phyloP scores from a whole-genome alignment of 2,113 vertebrate genomes.

The Danio rerio region GRCz12tu NC_133199.1:43889001-43889500 shows the following conservation, averaged over 20 bases:
- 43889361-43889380: too few relatives aligned
- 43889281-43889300: slow-evolving; percentile 46
- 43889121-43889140: slow-evolving; percentile 42
- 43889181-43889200: slow-evolving; percentile 30
- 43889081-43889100: slow-evolving; percentile 51
- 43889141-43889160: neutral
- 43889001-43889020: too few relatives aligned
- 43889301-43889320: too few relatives aligned
- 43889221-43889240: neutral
- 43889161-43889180: slow-evolving; percentile 20
- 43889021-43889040: neutral
- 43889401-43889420: too few relatives aligned
- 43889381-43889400: too few relatives aligned
- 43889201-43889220: slow-evolving; percentile 45
- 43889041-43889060: slow-evolving; percentile 37
- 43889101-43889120: slow-evolving; percentile 58
- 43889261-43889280: neutral
- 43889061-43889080: slow-evolving; percentile 53
- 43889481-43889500: too few relatives aligned
- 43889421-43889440: too few relatives aligned
- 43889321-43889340: too few relatives aligned
- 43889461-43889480: too few relatives aligned
- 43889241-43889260: neutral
- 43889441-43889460: too few relatives aligned
- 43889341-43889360: too few relatives aligned